A percentile compares a stretch with the other conserved stretches of the same genome.
These are phyloP conservation scores for Tragelaphus imberbis DNA, from an alignment of 2,113 vertebrate genomes.

Conservation along the genomic window DNA sequence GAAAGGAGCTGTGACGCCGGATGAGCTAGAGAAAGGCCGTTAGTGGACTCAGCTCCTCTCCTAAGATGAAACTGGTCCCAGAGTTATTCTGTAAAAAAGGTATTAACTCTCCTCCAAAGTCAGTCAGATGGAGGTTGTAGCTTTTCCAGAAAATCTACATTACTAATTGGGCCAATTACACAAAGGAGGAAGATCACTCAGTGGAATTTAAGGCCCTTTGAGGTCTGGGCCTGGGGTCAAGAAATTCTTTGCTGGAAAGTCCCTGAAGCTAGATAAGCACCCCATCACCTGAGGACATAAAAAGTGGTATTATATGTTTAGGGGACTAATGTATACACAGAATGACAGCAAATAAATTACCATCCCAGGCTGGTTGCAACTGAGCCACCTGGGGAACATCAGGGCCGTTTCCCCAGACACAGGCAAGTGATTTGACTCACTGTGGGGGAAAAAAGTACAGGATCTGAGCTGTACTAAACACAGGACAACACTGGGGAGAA, in stretches of 20 bases:
- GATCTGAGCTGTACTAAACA: not conserved
- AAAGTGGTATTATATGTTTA: not conserved
- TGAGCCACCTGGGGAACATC: not conserved
- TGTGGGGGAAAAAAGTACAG: not conserved
- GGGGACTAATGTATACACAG: not conserved
- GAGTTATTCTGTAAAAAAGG: not conserved
- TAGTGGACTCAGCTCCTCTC: not conserved
- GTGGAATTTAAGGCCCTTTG: not conserved
- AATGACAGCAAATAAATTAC: not conserved
- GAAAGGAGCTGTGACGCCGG: not conserved
- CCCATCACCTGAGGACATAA: not conserved
- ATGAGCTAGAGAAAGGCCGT: not conserved
- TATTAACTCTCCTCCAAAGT: not conserved
- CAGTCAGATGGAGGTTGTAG: not conserved
- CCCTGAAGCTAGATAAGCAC: not conserved
- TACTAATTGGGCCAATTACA: not conserved
- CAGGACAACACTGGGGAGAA: not conserved
- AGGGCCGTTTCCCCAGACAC: not conserved
- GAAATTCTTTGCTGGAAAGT: not conserved
- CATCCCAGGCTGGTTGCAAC: too few relatives aligned
- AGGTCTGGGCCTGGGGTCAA: not conserved
- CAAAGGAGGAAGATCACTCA: not conserved
- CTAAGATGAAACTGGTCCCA: not conserved
- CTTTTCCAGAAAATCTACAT: not conserved
- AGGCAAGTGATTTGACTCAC: not conserved